Conservation (phyloP, 2,888 invertebrate genomes). For the Cheiracanthium punctorium region DNA sequence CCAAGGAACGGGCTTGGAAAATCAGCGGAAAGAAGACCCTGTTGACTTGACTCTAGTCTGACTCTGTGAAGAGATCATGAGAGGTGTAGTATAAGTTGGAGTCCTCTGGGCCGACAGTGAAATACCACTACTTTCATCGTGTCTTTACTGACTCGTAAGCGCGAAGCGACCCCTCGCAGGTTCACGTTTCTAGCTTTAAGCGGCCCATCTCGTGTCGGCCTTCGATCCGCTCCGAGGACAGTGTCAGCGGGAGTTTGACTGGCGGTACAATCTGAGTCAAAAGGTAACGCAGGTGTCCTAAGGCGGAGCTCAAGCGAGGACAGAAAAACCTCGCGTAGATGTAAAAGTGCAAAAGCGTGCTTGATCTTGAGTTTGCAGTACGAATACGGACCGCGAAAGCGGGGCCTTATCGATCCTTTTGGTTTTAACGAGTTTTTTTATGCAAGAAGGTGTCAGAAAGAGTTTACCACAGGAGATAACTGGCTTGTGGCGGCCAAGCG, state of each 20-base stretch:
- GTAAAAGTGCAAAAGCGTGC: constrained; percentile 83
- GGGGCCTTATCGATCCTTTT: constrained; percentile 83
- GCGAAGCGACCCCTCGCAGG: constrained; percentile 75
- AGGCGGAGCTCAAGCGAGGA: constrained; percentile 82
- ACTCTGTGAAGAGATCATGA: too few species aligned
- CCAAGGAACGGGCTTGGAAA: too few species aligned
- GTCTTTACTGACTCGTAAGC: constrained; percentile 79
- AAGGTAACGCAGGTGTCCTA: constrained; percentile 82
- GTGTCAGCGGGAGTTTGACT: constrained; percentile 82
- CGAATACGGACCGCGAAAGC: too few species aligned
- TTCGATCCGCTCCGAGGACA: constrained; percentile 77
- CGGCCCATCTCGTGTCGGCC: too few species aligned
- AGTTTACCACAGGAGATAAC: constrained; percentile 76
- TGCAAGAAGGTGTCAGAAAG: constrained; percentile 76
- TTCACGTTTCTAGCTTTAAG: background rate
- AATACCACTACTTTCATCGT: constrained; percentile 80
- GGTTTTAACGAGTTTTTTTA: constrained; percentile 78
- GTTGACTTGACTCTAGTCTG: too few species aligned
- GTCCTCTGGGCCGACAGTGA: too few species aligned
- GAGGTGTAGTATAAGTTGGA: too few species aligned
- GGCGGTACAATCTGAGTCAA: constrained; percentile 83
- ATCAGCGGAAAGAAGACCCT: too few species aligned
- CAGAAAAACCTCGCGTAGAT: constrained; percentile 84
- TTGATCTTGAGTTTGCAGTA: constrained; percentile 82
- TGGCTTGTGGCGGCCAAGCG: constrained; percentile 76